These are phyloP conservation scores for Poecilia picta DNA, from an alignment of 2,797 vertebrate species.

Conservation along the genomic window DNA sequence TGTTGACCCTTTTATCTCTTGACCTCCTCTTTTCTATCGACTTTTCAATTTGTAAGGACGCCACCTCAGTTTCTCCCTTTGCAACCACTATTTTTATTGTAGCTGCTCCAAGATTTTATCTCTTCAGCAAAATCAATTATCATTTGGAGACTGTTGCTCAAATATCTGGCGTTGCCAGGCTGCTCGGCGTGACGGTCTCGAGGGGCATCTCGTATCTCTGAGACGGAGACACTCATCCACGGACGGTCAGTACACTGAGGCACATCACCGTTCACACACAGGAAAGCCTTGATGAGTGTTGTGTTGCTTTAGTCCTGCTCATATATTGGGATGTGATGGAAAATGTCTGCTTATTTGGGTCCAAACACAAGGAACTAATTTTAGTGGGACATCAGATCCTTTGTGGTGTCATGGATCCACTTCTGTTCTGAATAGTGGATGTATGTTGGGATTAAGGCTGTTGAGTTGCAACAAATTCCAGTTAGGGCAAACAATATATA, in stretches of 20 bases:
- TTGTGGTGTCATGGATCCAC: neutral
- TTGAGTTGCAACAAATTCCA: no score
- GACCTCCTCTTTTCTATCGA: neutral
- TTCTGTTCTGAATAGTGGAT: neutral
- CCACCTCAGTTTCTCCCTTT: neutral
- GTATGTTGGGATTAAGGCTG: no score
- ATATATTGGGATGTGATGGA: neutral
- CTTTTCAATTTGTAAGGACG: neutral
- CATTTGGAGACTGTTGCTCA: neutral
- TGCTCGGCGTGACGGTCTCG: neutral
- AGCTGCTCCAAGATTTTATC: conserved; percentile 10
- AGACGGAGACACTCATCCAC: conserved; percentile 6
- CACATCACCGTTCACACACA: neutral
- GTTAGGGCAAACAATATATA: neutral
- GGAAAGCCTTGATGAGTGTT: neutral
- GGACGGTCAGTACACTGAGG: neutral
- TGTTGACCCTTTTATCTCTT: conserved; percentile 1
- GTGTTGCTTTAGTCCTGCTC: neutral
- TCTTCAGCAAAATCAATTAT: conserved; percentile 3
- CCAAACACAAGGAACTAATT: neutral
- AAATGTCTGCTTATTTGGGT: neutral
- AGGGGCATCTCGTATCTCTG: conserved; percentile 14
- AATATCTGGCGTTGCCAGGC: conserved; percentile 1
- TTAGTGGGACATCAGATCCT: neutral
- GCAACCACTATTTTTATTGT: conserved; percentile 5